Percentiles rank a stretch among this genome's conserved stretches.
Evolutionary conservation across 2,797 vertebrate genomes (phyloP).

Genomic region (Gallinago stenura): DNA sequence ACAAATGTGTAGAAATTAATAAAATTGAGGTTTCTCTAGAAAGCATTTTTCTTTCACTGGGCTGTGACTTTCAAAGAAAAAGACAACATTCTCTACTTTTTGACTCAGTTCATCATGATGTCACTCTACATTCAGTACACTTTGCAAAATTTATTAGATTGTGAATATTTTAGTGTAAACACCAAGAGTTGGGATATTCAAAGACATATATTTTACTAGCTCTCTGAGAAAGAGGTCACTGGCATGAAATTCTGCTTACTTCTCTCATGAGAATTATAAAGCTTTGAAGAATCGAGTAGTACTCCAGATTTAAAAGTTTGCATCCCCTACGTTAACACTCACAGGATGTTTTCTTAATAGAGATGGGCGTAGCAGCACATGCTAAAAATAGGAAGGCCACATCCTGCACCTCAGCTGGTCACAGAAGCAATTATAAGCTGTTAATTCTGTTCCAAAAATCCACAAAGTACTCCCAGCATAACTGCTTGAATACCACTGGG

Average conservation of each 20-base stretch:
- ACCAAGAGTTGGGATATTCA: background rate
- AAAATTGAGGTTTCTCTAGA: background rate
- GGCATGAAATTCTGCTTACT: background rate
- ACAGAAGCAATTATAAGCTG: background rate
- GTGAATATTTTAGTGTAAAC: background rate
- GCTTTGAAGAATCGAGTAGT: background rate
- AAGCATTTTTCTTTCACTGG: background rate
- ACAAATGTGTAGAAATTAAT: background rate
- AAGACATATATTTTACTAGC: background rate
- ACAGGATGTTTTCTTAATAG: conserved; percentile 11
- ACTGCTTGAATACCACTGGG: background rate
- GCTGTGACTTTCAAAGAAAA: background rate
- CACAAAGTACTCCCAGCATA: background rate
- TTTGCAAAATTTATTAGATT: conserved; percentile 9
- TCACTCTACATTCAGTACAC: background rate
- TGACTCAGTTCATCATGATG: background rate
- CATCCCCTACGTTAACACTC: background rate
- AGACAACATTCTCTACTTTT: background rate
- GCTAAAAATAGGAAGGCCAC: conserved; percentile 36
- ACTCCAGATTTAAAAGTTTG: background rate
- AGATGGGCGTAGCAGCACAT: background rate
- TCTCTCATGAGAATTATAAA: background rate
- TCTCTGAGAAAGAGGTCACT: background rate
- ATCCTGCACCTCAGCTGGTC: conserved; percentile 14
- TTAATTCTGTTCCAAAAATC: conserved; percentile 20